Evolutionary conservation across 2,797 vertebrate genomes (phyloP), one percentile per base, ranked within the genome.

Genomic region (Cryptoprocta ferox): DNA sequence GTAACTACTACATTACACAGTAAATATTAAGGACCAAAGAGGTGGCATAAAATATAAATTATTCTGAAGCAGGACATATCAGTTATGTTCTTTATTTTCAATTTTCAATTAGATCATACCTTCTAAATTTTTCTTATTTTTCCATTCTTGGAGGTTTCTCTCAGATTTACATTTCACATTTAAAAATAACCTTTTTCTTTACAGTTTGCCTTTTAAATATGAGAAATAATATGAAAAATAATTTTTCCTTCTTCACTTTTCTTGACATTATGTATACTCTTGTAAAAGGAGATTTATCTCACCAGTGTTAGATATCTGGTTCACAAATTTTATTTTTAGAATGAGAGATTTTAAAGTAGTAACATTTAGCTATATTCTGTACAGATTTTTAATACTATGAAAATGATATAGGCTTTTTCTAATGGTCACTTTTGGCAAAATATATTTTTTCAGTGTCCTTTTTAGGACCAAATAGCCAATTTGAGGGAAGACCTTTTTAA

Each of bases 301-400:
- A 71, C 59, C 59, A 92, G 70, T 81, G 37, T 95, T 97, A 93
- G 83, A 87, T 70, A 96, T 79, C 94, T 93, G 48, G 50, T 75
- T 97, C 50, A 97, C 87, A 95, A 80, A 35, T 96, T 95, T 95
- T 96, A 84, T 89, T 86, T 96, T 96, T 92, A 93, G 30, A 76
- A 87, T 87, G n/a, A 89, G 15, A 65, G 24, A 16, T 75, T 97
- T 96, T 88, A 92, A 97, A 89, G 89, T 95, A 95, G 28, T 42
- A 89, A 83, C 53, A 91, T 87, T 95, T 95, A 73, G 76, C 63
- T 88, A 10, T 65, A 85, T 73, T 91, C 61, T 94, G 10, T 89
- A 78, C 32, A 90, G 30, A 88, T 63, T 95, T 94, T 92, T 84
- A 95, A 83, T 94, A 80, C 26, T 71, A 59, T 28, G 73, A 85